phyloP scores from a whole-genome alignment of 2,797 vertebrate species.

The Syndactyla subalaris region DNA sequence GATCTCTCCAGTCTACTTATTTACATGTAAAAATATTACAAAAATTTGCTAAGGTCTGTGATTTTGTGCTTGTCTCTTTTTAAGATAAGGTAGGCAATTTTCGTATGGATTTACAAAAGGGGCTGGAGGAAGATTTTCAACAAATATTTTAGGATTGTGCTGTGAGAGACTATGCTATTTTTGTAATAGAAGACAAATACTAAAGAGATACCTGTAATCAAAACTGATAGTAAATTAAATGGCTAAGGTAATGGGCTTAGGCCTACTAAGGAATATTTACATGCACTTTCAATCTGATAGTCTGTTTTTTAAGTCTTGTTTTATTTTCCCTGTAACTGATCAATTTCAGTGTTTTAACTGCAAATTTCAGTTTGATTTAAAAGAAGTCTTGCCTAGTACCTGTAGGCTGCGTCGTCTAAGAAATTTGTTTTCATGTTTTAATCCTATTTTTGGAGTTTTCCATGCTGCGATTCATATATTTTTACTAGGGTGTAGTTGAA shows the following conservation, averaged over 20 bases:
- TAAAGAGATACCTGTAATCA: background rate
- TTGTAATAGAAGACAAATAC: background rate
- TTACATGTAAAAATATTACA: background rate
- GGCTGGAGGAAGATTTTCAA: background rate
- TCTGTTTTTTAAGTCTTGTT: background rate
- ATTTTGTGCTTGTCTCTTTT: background rate
- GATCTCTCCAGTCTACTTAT: background rate
- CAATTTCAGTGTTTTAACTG: background rate
- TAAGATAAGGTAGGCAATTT: background rate
- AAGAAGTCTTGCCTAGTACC: background rate
- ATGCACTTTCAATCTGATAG: background rate
- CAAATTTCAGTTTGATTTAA: background rate
- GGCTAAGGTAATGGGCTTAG: background rate
- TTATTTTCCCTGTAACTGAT: background rate
- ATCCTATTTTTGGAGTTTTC: background rate
- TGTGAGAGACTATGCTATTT: background rate
- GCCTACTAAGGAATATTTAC: background rate
- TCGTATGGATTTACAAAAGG: background rate
- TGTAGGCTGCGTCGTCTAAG: background rate
- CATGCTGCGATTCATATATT: background rate
- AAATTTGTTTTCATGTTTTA: background rate
- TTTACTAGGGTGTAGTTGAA: background rate
- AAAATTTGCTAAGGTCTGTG: background rate
- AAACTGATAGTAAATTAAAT: constrained; percentile 26
- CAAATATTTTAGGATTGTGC: background rate